Evolutionary conservation across 2,113 vertebrate species (phyloP).

Genomic region (Syngnathus typhle): DNA sequence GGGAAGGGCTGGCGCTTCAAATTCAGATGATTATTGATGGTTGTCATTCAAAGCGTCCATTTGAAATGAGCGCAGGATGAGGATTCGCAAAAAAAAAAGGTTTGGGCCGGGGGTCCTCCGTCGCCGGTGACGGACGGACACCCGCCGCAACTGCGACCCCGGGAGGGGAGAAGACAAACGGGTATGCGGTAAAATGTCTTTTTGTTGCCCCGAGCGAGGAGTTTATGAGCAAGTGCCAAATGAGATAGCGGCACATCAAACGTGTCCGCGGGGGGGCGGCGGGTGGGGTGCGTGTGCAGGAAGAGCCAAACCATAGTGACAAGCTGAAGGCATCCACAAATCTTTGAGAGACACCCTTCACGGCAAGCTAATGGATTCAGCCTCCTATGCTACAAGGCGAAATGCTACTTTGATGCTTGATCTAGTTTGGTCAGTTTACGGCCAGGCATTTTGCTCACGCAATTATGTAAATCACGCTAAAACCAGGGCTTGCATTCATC

Average conservation of each 20-base stretch:
- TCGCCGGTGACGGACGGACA: conserved; percentile 57
- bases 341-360: background rate
- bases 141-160: conserved; percentile 34
- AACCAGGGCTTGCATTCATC: conserved; percentile 9
- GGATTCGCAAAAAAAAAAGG: background rate
- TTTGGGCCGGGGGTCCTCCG: conserved; percentile 34
- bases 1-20: background rate
- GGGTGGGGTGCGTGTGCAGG: conserved; percentile 26
- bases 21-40: conserved; percentile 12
- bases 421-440: background rate
- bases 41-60: conserved; percentile 22
- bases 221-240: conserved; percentile 53
- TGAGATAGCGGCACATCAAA: conserved; percentile 54
- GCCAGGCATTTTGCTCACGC: too few species aligned
- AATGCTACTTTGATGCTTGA: background rate
- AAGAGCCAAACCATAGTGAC: conserved; percentile 44
- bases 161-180: conserved; percentile 23
- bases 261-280: conserved; percentile 41
- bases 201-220: conserved; percentile 42
- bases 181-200: conserved; percentile 32
- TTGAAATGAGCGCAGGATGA: background rate
- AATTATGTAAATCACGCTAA: background rate
- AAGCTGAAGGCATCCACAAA: background rate
- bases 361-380: background rate
- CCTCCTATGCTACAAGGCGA: background rate